Percentiles rank a stretch among this genome's conserved stretches.
phyloP scores from a whole-genome alignment of 2,888 invertebrate species.

The Lepidocyrtinus sp. region DNA sequence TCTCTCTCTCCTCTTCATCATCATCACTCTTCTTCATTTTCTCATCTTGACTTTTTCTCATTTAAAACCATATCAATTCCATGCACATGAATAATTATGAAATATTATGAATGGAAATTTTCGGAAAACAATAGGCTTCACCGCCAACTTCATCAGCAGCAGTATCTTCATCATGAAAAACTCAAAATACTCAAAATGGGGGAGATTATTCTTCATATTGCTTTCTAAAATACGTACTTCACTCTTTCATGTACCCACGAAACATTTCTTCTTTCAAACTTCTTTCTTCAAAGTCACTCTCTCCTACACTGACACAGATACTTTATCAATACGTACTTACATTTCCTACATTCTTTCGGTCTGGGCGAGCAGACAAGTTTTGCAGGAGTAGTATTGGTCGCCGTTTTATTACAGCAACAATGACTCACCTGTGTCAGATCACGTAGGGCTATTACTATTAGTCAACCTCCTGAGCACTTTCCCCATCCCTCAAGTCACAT shows the following conservation, averaged over 20 bases:
- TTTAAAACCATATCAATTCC: constrained; percentile 59
- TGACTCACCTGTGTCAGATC: not conserved
- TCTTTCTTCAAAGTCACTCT: not conserved
- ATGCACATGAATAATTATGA: constrained; percentile 60
- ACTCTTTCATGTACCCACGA: too few species aligned
- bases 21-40: constrained; percentile 22
- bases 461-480: not conserved
- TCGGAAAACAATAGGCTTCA: constrained; percentile 47
- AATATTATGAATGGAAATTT: constrained; percentile 47
- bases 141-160: constrained; percentile 3
- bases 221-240: too few species aligned
- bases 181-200: too few species aligned
- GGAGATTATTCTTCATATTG: too few species aligned
- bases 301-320: not conserved
- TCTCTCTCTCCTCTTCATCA: not conserved
- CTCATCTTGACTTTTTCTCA: constrained; percentile 26
- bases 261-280: not conserved
- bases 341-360: not conserved
- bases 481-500: not conserved
- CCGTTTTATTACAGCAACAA: not conserved
- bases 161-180: not conserved
- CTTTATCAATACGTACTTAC: not conserved
- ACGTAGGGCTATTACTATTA: not conserved
- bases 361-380: not conserved
- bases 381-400: not conserved